A percentile compares a stretch with the other conserved stretches of the same genome.
Evolutionary conservation across 2,797 vertebrate species (phyloP).

Genomic region (Glyptemys insculpta): DNA sequence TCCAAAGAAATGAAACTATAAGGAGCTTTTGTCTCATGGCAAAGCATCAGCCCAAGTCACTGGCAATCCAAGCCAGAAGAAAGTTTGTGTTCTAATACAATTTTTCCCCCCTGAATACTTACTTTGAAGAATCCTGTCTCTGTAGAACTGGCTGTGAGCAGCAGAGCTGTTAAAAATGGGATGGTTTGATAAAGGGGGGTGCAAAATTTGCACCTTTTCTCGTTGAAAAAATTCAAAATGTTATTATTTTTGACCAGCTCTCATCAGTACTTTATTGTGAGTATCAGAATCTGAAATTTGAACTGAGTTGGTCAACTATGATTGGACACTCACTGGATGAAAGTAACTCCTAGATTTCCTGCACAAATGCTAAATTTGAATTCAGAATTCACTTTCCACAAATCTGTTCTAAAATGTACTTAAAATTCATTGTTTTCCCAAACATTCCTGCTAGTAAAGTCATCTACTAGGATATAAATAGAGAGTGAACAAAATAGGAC

Average conservation of each 20-base stretch:
- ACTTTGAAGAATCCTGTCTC: not conserved
- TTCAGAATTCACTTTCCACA: not conserved
- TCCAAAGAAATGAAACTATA: not conserved
- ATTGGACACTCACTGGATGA: not conserved
- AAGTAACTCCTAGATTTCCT: not conserved
- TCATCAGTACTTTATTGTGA: not conserved
- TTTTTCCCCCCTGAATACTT: not conserved
- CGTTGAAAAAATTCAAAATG: not conserved
- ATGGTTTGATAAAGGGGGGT: not conserved
- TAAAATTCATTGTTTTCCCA: not conserved
- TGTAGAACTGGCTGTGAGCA: not conserved
- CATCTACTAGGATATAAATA: not conserved
- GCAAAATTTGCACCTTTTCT: not conserved
- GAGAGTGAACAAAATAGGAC: not conserved
- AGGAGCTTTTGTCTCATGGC: not conserved
- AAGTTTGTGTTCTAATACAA: not conserved
- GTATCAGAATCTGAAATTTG: not conserved
- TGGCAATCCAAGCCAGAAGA: not conserved
- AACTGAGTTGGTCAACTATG: not conserved
- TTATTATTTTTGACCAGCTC: not conserved
- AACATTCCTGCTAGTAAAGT: not conserved
- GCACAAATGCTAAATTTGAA: not conserved
- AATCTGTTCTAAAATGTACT: not conserved
- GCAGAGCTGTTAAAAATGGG: not conserved
- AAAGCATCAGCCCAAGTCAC: not conserved